phyloP scores from a whole-genome alignment of 2,113 vertebrate species.

The Sinocyclocheilus rhinocerous region DNA sequence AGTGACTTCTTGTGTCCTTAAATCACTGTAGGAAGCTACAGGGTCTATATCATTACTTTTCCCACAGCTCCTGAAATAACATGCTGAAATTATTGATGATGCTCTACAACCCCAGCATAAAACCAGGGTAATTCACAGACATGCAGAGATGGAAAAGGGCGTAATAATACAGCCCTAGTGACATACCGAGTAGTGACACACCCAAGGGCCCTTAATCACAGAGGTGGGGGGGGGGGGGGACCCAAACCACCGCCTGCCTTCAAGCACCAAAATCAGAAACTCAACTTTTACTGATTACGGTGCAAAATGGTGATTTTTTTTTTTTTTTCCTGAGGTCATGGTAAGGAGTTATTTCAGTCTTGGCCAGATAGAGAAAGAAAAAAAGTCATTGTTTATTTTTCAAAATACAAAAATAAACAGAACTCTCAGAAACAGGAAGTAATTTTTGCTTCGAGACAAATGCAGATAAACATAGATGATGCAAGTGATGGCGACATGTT shows the following conservation, averaged over 20 bases:
- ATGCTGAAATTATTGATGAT: conserved; percentile 33
- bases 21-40: conserved; percentile 12
- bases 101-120: not conserved
- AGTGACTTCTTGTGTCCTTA: not conserved
- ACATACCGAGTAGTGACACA: conserved; percentile 63
- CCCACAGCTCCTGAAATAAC: conserved; percentile 19
- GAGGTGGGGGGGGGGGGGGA: conserved; percentile 59
- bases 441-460: not conserved
- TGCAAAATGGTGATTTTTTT: not conserved
- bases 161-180: conserved; percentile 39
- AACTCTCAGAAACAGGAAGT: conserved; percentile 3
- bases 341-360: not conserved
- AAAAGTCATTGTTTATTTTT: not conserved
- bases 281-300: not conserved
- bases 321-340: not conserved
- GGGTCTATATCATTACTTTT: conserved; percentile 19
- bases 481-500: not conserved
- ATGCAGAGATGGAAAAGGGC: conserved; percentile 27
- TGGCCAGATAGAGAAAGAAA: not conserved
- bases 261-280: not conserved
- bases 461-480: not conserved
- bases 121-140: conserved; percentile 30
- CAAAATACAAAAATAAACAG: not conserved
- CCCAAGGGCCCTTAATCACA: conserved; percentile 62
- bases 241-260: not conserved